These are phyloP conservation scores for Solen grandis DNA, from an alignment of 1,140 invertebrate species.

Conservation along the genomic window DNA sequence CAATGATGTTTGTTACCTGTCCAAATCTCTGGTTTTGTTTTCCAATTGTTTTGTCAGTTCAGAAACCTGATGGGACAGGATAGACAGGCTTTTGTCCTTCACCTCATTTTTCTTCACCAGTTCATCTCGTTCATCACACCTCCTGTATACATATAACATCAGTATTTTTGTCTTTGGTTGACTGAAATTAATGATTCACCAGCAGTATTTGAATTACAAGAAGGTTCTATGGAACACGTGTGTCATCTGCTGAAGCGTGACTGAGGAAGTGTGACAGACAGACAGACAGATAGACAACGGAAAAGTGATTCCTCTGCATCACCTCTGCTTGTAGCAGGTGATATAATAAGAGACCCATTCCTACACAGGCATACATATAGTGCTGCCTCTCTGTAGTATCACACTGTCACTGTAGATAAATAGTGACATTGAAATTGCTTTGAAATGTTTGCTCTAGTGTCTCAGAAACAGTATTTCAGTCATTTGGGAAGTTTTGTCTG, in stretches of 20 bases:
- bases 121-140: conserved; percentile 53
- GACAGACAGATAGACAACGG: too few relatives aligned
- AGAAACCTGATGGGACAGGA: conserved; percentile 23
- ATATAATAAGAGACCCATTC: too few relatives aligned
- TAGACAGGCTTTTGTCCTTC: conserved; percentile 36
- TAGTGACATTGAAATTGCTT: too few relatives aligned
- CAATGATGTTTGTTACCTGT: too few relatives aligned
- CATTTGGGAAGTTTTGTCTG: too few relatives aligned
- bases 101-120: conserved; percentile 40
- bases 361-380: too few relatives aligned
- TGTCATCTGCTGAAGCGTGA: background rate
- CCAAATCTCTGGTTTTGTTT: background rate
- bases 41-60: conserved; percentile 12
- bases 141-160: background rate
- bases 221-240: background rate
- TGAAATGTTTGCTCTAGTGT: too few relatives aligned
- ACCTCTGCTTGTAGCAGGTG: too few relatives aligned
- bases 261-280: background rate
- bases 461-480: too few relatives aligned
- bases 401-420: too few relatives aligned
- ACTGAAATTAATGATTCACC: background rate
- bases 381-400: too few relatives aligned
- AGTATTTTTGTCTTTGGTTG: background rate
- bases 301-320: too few relatives aligned
- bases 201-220: background rate